Evolutionary conservation across 2,797 vertebrate species (phyloP).

Genomic region (Urosaurus nigricauda): DNA sequence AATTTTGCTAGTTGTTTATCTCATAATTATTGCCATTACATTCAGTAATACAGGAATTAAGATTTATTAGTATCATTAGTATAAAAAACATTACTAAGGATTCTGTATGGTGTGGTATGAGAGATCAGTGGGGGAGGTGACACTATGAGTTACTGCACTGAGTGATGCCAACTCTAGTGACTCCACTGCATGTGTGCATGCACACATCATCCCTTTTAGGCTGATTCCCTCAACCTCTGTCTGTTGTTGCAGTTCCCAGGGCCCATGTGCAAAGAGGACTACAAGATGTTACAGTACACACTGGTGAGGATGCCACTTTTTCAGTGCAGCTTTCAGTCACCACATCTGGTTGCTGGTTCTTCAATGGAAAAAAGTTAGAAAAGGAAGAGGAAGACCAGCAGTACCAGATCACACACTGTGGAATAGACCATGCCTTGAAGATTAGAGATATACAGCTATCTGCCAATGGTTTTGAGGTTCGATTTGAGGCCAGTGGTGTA

Average conservation of each 20-base stretch:
- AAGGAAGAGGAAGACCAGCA: conserved; percentile 81
- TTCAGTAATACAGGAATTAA: no score
- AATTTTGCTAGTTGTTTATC: no score
- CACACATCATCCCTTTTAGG: rapidly evolving
- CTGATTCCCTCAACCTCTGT: neutral
- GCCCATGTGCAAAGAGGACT: conserved; percentile 89
- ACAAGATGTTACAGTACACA: conserved; percentile 85
- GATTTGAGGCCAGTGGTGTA: conserved; percentile 88
- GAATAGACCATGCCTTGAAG: conserved; percentile 87
- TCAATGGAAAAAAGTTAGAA: conserved; percentile 86
- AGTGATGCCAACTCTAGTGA: no score
- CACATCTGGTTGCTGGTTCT: conserved; percentile 90
- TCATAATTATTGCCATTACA: no score
- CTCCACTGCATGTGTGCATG: no score
- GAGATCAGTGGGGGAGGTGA: no score
- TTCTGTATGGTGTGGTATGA: no score
- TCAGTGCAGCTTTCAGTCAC: conserved; percentile 90
- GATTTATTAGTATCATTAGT: no score
- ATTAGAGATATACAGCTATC: conserved; percentile 82
- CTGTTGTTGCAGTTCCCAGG: conserved; percentile 85
- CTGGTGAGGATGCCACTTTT: conserved; percentile 88
- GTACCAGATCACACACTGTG: conserved; percentile 79
- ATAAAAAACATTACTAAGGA: no score
- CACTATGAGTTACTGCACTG: no score
- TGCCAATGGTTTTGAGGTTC: conserved; percentile 88